Conservation (phyloP, 2,888 invertebrate species). For the Stegophylla sp. region DNA sequence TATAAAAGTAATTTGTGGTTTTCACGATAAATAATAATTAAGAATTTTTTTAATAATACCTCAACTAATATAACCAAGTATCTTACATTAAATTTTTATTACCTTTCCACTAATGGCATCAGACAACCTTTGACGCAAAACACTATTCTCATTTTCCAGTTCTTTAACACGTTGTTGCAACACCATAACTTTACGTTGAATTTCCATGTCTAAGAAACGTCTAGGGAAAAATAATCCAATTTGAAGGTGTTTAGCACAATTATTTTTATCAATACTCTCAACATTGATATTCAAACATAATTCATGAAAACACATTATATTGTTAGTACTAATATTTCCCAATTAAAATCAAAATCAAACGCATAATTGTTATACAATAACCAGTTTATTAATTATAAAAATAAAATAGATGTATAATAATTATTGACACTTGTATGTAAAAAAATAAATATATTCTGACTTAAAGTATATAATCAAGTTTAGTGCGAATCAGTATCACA, state of each 20-base stretch:
- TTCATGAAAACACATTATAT: not conserved
- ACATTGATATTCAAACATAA: slow-evolving; percentile 1
- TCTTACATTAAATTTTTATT: slow-evolving; percentile 58
- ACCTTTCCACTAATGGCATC: slow-evolving; percentile 71
- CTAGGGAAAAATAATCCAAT: slow-evolving; percentile 61
- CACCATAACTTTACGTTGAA: slow-evolving; percentile 77
- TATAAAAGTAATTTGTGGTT: too few relatives aligned
- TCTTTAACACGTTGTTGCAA: slow-evolving; percentile 87
- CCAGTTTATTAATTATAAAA: slow-evolving; percentile 31
- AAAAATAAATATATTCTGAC: slow-evolving; percentile 25
- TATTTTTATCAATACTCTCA: slow-evolving; percentile 22
- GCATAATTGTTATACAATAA: not conserved
- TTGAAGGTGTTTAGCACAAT: slow-evolving; percentile 27
- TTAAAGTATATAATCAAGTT: not conserved
- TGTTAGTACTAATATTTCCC: slow-evolving; percentile 11
- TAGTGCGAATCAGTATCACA: slow-evolving; percentile 49
- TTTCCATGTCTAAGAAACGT: slow-evolving; percentile 87
- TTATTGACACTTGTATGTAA: slow-evolving; percentile 4
- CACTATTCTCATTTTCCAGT: slow-evolving; percentile 83
- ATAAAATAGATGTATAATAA: slow-evolving; percentile 14
- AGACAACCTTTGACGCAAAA: slow-evolving; percentile 81
- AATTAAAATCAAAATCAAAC: slow-evolving; percentile 35
- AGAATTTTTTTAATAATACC: too few relatives aligned
- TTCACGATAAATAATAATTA: too few relatives aligned
- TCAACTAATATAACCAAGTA: too few relatives aligned